These are phyloP conservation scores for Rhinolophus sinicus DNA, from an alignment of 2,113 vertebrate species.

Conservation along the genomic window DNA sequence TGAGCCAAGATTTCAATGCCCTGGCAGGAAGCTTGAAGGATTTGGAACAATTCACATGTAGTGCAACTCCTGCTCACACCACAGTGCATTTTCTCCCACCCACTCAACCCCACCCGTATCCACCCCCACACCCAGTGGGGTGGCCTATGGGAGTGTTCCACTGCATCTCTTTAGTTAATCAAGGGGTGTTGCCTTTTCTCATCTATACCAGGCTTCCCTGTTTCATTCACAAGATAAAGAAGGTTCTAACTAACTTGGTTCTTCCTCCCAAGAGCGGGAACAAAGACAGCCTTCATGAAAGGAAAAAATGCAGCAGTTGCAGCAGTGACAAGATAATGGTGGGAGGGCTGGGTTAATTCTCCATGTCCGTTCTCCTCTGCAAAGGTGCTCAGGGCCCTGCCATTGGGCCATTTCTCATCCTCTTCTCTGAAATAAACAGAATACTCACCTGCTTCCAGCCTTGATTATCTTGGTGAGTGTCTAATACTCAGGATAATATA, in stretches of 20 bases:
- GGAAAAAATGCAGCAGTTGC: not conserved
- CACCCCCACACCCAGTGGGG: not conserved
- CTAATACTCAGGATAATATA: not conserved
- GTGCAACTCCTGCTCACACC: not conserved
- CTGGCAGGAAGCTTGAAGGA: slow-evolving; percentile 51
- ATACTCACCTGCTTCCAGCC: not conserved
- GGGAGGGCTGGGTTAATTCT: no score
- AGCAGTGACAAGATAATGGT: not conserved
- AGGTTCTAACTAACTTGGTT: not conserved
- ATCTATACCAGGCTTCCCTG: not conserved
- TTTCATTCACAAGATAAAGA: slow-evolving; percentile 10
- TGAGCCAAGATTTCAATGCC: slow-evolving; percentile 30
- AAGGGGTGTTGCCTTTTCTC: not conserved
- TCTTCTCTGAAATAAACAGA: not conserved
- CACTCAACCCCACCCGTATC: not conserved
- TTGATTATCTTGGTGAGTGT: not conserved
- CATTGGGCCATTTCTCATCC: no score
- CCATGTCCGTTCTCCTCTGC: not conserved
- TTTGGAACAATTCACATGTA: not conserved
- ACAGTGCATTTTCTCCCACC: not conserved
- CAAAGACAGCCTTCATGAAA: not conserved
- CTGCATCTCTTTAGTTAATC: not conserved
- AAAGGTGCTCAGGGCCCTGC: not conserved
- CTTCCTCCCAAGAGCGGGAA: not conserved
- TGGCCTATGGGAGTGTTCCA: not conserved